Evolutionary conservation across 1,140 invertebrate genomes (phyloP), one percentile per base, ranked within the genome.

Genomic region (Coenobita brevimanus): DNA sequence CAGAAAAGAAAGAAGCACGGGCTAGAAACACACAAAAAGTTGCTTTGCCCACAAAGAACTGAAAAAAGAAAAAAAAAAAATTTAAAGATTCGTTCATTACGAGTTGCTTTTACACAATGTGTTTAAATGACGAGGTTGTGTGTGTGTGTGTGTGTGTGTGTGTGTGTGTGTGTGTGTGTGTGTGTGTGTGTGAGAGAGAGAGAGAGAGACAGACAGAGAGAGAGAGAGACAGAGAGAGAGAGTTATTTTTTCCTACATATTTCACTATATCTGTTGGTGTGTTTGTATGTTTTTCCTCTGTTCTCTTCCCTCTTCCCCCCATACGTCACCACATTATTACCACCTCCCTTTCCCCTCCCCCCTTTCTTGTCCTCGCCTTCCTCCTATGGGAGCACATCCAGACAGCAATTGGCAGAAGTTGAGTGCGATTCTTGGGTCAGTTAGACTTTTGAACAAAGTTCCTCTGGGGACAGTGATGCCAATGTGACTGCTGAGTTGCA

Each of bases 151-250:
- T 75, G 71, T 75, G 38, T 1, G 27, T 69, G 38, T 38, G 33
- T 15, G 71, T 75, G 38, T 75, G 71, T 67, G 3, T 15, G 0
- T 78, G 73, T 78, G 38, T 2, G 21, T 78, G 46, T 79, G 15
- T 79, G 41, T 54, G 27, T 79, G 75, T 78, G 13, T 24, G 75
- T 27, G 3, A 50, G 75, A 60, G 30, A n/a, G 41, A 50, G n/a
- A 30, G 2, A 10, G 4, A 67, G n/a, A 4, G 6, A 10, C 64
- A 6, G 62, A 30, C n/a, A n/a, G n/a, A n/a, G n/a, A n/a, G n/a
- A n/a, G 21, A 64, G 62, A 30, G 21, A 64, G 62, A 21, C n/a
- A 21, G 62, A 15, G 24, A 3, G 6, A n/a, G n/a, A n/a, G n/a
- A n/a, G n/a, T n/a, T n/a, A n/a, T n/a, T n/a, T n/a, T n/a, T n/a